These are phyloP conservation scores for Hydractinia echinata DNA, from an alignment of 30 jellyfish, hydroid and myxozoan genomes.

Conservation along the genomic window DNA sequence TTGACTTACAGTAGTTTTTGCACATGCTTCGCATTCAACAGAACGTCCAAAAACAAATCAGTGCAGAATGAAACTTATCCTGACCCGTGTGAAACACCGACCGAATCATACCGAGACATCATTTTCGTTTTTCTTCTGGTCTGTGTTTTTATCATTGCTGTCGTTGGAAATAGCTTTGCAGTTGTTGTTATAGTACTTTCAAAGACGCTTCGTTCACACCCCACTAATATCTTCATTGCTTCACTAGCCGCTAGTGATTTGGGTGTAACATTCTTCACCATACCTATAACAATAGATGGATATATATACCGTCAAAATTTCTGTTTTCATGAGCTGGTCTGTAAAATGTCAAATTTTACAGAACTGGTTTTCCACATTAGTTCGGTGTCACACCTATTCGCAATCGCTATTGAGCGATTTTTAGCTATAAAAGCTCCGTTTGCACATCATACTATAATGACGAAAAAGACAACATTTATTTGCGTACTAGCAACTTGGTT, in stretches of 20 bases:
- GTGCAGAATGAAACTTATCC: background rate
- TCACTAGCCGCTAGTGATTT: constrained; percentile 77
- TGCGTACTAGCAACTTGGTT: constrained; percentile 40
- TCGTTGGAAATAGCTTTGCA: constrained; percentile 65
- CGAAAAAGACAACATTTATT: constrained; percentile 28
- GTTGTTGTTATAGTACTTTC: constrained; percentile 56
- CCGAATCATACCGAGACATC: constrained; percentile 30
- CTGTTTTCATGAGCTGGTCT: constrained; percentile 41
- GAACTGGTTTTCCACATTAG: constrained; percentile 60
- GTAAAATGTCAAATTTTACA: constrained; percentile 39
- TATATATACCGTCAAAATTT: constrained; percentile 41
- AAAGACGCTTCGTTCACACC: constrained; percentile 51
- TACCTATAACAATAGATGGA: constrained; percentile 53
- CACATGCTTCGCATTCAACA: too few species aligned
- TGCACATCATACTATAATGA: constrained; percentile 39
- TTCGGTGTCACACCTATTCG: constrained; percentile 64
- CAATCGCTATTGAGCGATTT: constrained; percentile 73
- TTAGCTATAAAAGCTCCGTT: constrained; percentile 47
- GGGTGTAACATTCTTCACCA: constrained; percentile 43
- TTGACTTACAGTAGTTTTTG: too few species aligned
- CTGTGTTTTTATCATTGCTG: constrained; percentile 38
- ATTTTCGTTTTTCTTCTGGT: constrained; percentile 27
- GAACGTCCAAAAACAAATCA: too few species aligned
- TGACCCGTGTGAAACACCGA: background rate
- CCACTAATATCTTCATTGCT: constrained; percentile 64